phyloP scores from a whole-genome alignment of 1,140 invertebrate genomes.

The Cydia strobilella region DNA sequence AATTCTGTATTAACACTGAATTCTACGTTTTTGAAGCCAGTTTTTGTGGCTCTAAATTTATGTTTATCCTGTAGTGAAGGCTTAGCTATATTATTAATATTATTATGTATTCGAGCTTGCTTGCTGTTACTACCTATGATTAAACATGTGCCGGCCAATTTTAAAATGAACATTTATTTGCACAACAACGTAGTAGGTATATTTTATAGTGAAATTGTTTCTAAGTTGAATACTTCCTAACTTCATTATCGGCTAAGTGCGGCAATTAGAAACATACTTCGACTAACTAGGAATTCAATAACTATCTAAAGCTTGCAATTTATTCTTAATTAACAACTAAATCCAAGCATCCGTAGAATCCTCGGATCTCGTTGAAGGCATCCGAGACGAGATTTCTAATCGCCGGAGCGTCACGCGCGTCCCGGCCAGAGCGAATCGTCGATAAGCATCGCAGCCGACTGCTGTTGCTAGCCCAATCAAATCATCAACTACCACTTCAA shows the following conservation, averaged over 20 bases:
- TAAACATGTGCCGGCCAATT: too few species aligned
- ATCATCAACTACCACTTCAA: slow-evolving; percentile 6
- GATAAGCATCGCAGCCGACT: slow-evolving; percentile 64
- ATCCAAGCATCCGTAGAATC: slow-evolving; percentile 28
- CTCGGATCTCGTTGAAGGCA: slow-evolving; percentile 47
- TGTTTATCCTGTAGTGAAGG: slow-evolving; percentile 21
- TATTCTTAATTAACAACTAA: slow-evolving; percentile 29
- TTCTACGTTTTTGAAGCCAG: slow-evolving; percentile 35
- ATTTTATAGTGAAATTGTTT: background rate
- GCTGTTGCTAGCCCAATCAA: slow-evolving; percentile 38
- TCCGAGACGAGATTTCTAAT: slow-evolving; percentile 72
- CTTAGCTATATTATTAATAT: background rate
- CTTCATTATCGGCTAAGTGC: background rate
- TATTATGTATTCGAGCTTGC: background rate
- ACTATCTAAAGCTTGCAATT: slow-evolving; percentile 8
- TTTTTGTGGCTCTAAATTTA: slow-evolving; percentile 33
- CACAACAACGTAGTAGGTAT: background rate
- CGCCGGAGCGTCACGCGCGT: slow-evolving; percentile 64
- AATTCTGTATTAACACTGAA: slow-evolving; percentile 37
- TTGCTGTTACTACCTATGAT: background rate
- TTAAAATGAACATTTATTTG: too few species aligned
- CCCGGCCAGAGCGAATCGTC: slow-evolving; percentile 64
- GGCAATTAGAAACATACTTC: background rate
- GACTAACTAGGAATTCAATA: background rate
- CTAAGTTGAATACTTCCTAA: background rate